Base-by-base conservation (phyloP, 2,888 invertebrate species). In the Schizotus pectinicornis region DNA sequence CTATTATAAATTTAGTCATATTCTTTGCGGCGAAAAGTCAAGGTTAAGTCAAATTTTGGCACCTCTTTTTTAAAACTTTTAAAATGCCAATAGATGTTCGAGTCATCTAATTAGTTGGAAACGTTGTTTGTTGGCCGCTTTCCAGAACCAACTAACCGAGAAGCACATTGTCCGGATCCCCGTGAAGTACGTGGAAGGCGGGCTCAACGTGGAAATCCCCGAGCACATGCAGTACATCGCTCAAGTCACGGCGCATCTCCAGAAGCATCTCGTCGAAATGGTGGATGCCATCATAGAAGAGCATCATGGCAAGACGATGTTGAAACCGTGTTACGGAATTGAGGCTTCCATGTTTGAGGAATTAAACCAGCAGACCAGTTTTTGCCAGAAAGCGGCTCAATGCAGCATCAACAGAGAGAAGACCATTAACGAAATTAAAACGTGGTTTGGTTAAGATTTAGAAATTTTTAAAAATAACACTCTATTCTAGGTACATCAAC, bases 241-340 rank as follows among this genome's bases (percentile, higher is more conserved):
- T 42, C 83, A 86, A 46, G 85, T 90, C 12, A 82, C 84, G 22
- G 80, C 82, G 7, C 88, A 91, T 69, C 64, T 93, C 62, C 86
- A 86, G 50, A 86, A 84, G 65, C 84, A 89, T 61, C 83, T 94
- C 54, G 84, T 85, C 64, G 84, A 87, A 55, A 85, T 89, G 71
- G 84, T 93, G 37, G 87, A 89, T 69, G 80, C 84, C 8, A 85
- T 91, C 31, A 83, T 88, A 3, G 90, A 91, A 53, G 88, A 88
- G 71, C 85, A 89, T 70, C 84, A 85, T 46, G 78, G 79, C 51
- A 87, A 83, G 72, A 81, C 80, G 50, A 80, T 82, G 67, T 79
- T 85, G 64, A 84, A 84, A 65, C 81, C 84, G n/a, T 85, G 83
- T 71, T 83, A 85, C 67, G 88, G 88, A 3, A 85, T 88, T 59